These are phyloP conservation scores for Phoebastria nigripes DNA, from an alignment of 2,797 vertebrate species.

Conservation along the genomic window DNA sequence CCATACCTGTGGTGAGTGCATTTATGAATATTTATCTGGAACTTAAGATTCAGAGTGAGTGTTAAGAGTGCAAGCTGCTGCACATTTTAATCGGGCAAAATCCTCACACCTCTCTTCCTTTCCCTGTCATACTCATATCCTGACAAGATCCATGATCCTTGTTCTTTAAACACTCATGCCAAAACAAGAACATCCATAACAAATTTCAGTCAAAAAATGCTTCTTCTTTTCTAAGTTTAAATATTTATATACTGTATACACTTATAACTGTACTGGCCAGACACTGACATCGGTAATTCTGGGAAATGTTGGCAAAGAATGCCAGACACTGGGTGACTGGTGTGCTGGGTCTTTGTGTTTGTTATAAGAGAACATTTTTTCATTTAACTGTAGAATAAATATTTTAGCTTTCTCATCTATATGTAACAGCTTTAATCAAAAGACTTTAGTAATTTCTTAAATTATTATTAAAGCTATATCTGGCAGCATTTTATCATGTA, in stretches of 20 bases:
- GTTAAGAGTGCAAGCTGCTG: not conserved
- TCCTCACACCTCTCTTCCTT: not conserved
- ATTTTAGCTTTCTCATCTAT: not conserved
- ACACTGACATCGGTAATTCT: not conserved
- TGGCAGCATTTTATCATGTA: not conserved
- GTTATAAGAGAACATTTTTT: not conserved
- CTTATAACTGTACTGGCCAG: not conserved
- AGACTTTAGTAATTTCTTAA: not conserved
- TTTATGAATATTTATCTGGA: not conserved
- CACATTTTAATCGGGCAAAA: not conserved
- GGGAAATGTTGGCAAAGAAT: not conserved
- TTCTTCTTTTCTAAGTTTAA: not conserved
- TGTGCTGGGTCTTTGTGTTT: not conserved
- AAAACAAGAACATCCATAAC: not conserved
- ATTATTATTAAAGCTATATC: not conserved
- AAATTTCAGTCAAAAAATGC: not conserved
- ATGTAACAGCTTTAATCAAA: not conserved
- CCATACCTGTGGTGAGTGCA: not conserved
- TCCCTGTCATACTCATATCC: not conserved
- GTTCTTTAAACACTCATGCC: not conserved
- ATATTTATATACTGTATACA: not conserved
- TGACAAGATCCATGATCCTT: not conserved
- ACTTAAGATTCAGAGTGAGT: not conserved
- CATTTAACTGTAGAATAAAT: not conserved
- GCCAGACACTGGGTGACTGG: fast-evolving